Evolutionary conservation across 2,888 invertebrate species (phyloP).

Genomic region (Cheilosia impressa): DNA sequence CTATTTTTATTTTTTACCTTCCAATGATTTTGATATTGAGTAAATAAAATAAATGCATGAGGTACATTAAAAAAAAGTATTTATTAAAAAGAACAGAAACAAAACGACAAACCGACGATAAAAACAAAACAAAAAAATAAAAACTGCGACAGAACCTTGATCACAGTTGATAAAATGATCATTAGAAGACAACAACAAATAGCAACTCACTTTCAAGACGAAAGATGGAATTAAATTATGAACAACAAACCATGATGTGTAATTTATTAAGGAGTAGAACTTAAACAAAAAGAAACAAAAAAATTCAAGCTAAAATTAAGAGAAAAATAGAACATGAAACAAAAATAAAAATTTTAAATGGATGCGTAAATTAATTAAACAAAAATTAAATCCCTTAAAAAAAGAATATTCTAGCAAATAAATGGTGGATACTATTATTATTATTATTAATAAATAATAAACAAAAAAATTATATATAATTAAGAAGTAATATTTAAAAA

Average conservation of each 20-base stretch:
- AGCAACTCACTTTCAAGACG: neutral
- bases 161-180: conserved; percentile 4
- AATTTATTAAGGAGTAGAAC: conserved; percentile 66
- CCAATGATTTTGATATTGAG: conserved; percentile 40
- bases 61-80: conserved; percentile 1
- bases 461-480: conserved; percentile 59
- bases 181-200: neutral
- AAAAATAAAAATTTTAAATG: conserved; percentile 8
- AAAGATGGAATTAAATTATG: conserved; percentile 25
- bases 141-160: neutral
- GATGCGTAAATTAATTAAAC: conserved; percentile 63
- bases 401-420: conserved; percentile 72
- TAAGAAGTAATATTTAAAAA: conserved; percentile 73
- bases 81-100: conserved; percentile 28
- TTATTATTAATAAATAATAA: conserved; percentile 58
- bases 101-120: conserved; percentile 66
- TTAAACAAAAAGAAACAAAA: conserved; percentile 24
- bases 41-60: conserved; percentile 50
- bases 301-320: conserved; percentile 22
- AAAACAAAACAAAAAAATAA: conserved; percentile 15
- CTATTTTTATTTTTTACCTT: conserved; percentile 32
- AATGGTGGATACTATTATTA: conserved; percentile 74
- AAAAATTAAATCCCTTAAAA: conserved; percentile 32
- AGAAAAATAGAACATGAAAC: conserved; percentile 29
- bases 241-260: conserved; percentile 63